Evolutionary conservation across 2,888 invertebrate genomes (phyloP).

Genomic region (Argyresthia goedartella): DNA sequence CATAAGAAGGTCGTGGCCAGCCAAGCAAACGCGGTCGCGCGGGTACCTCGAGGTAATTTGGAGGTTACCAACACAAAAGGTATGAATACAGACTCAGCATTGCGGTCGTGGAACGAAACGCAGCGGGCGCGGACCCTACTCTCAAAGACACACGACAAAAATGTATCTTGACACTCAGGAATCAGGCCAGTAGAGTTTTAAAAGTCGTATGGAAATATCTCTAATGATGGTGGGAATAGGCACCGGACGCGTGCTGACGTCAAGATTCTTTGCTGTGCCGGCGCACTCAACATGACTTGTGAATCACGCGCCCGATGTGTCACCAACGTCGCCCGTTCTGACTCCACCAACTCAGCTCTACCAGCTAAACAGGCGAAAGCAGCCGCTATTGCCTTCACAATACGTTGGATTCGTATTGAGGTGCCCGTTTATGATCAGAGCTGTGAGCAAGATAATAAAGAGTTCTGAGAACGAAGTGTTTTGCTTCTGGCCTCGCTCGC

Average conservation of each 20-base stretch:
- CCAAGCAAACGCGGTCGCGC: conserved; percentile 33
- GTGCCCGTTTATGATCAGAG: conserved; percentile 29
- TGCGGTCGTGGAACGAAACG: conserved; percentile 36
- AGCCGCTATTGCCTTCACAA: not conserved
- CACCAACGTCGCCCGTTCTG: conserved; percentile 24
- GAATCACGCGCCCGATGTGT: conserved; percentile 61
- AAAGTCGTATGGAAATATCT: no score
- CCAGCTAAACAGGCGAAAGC: not conserved
- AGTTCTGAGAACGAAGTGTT: conserved; percentile 31
- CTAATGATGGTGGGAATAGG: conserved; percentile 17
- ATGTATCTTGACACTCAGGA: no score
- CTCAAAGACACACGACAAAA: conserved; percentile 12
- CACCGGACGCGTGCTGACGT: conserved; percentile 57
- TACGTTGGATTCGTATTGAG: not conserved
- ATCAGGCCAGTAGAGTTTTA: no score
- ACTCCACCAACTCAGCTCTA: not conserved
- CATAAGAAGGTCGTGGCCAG: conserved; percentile 25
- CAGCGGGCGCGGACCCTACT: conserved; percentile 40
- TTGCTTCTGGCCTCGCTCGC: conserved; percentile 17
- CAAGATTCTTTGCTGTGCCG: conserved; percentile 47
- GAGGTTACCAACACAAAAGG: conserved; percentile 56
- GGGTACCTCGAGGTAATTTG: conserved; percentile 35
- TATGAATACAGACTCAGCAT: conserved; percentile 27
- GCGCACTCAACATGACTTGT: conserved; percentile 21
- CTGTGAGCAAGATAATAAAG: conserved; percentile 25